Percentiles rank a stretch among this genome's conserved stretches.
phyloP scores from a whole-genome alignment of 2,888 invertebrate species.

The Abrostola tripartita region DNA sequence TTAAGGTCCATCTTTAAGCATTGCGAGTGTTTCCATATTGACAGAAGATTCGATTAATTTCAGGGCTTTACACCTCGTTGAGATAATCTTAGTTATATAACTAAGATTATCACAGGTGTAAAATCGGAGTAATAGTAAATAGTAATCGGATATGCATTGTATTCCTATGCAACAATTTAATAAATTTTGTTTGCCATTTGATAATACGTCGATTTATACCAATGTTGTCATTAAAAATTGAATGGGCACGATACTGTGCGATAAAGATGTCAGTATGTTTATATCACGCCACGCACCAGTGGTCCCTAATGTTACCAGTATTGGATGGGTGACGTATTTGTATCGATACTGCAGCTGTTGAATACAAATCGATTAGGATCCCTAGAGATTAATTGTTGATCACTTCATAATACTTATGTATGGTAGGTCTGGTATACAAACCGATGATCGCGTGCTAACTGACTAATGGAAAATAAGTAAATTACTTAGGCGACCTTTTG shows the following conservation, averaged over 20 bases:
- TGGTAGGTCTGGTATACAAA: slow-evolving; percentile 48
- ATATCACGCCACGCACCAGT: slow-evolving; percentile 41
- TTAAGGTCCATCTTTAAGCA: no score
- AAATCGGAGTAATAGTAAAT: background rate
- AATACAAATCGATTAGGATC: slow-evolving; percentile 46
- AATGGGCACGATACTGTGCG: slow-evolving; percentile 36
- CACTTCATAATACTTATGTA: slow-evolving; percentile 45
- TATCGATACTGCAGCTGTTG: slow-evolving; percentile 25
- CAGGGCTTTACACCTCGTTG: no score
- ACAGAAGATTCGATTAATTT: no score
- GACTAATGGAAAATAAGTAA: slow-evolving; percentile 19
- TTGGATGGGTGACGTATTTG: slow-evolving; percentile 33
- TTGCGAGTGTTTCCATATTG: no score
- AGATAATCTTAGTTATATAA: no score
- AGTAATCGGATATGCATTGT: no score
- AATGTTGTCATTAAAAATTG: slow-evolving; percentile 31
- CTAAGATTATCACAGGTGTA: no score
- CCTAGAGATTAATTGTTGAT: slow-evolving; percentile 41
- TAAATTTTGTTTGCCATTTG: no score
- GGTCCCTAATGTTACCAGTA: slow-evolving; percentile 28
- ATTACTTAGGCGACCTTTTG: slow-evolving; percentile 4
- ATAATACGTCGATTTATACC: slow-evolving; percentile 3
- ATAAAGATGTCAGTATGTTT: slow-evolving; percentile 39
- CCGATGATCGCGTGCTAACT: slow-evolving; percentile 29
- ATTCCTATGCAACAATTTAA: no score